A percentile compares a stretch with the other conserved stretches of the same genome.
Conservation (phyloP, 2,113 vertebrate genomes). For the Perccottus glenii region DNA sequence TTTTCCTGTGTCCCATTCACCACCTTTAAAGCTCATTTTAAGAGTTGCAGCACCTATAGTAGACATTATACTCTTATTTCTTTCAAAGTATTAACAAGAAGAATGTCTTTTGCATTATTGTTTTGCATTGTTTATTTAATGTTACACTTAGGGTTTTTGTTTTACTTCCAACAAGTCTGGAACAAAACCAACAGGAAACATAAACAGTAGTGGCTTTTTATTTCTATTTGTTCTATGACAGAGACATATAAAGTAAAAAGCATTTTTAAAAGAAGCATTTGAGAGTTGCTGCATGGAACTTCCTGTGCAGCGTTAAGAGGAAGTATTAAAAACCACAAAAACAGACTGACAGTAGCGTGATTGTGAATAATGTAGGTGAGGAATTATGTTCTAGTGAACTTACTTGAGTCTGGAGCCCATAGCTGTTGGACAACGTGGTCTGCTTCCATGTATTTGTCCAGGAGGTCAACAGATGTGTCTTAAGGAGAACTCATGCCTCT, state of each 20-base stretch:
- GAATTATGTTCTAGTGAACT: conserved; percentile 40
- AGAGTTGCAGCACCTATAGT: too few species aligned
- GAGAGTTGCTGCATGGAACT: conserved; percentile 45
- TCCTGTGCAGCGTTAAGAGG: conserved; percentile 72
- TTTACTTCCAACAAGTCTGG: too few species aligned
- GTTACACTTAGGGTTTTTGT: too few species aligned
- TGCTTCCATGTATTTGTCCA: conserved; percentile 68
- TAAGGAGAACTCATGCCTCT: conserved; percentile 16
- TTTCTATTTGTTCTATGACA: too few species aligned
- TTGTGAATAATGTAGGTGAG: conserved; percentile 25
- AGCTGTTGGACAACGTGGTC: conserved; percentile 25
- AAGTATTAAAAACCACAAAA: conserved; percentile 68
- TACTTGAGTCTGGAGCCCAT: conserved; percentile 84
- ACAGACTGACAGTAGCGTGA: conserved; percentile 30
- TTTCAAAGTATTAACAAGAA: too few species aligned
- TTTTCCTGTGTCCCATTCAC: too few species aligned
- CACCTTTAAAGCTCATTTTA: too few species aligned
- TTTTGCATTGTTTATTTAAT: too few species aligned
- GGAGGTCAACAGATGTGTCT: conserved; percentile 20
- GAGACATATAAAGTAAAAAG: not conserved
- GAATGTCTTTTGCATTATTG: too few species aligned
- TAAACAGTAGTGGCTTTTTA: too few species aligned
- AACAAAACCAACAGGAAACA: too few species aligned
- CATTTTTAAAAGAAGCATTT: conserved; percentile 8
- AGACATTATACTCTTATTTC: too few species aligned